Evolutionary conservation across 1,140 invertebrate species (phyloP).

Genomic region (Aphelenchoides besseyi): DNA sequence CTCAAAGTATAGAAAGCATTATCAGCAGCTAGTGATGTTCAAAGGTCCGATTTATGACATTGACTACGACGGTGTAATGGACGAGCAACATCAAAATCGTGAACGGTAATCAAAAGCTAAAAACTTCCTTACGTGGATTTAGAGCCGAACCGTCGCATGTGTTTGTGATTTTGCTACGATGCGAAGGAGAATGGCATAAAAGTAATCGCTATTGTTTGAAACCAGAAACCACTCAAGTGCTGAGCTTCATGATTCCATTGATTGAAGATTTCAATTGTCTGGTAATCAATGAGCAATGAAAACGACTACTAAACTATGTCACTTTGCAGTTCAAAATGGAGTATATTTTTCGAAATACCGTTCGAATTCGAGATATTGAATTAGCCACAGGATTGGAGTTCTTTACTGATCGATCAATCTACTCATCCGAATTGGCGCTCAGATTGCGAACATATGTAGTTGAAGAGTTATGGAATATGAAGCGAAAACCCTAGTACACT

Average conservation of each 20-base stretch:
- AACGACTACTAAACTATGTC: not conserved
- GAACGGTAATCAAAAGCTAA: not conserved
- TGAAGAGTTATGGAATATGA: constrained; percentile 46
- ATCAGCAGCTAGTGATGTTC: constrained; percentile 33
- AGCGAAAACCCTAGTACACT: constrained; percentile 19
- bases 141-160: constrained; percentile 28
- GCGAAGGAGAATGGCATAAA: constrained; percentile 24
- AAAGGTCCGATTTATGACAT: constrained; percentile 18
- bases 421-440: constrained; percentile 29
- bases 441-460: constrained; percentile 42
- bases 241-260: constrained; percentile 31
- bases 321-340: constrained; percentile 34
- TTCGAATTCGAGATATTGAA: constrained; percentile 37
- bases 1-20: constrained; percentile 23
- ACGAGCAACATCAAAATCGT: constrained; percentile 15
- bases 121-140: constrained; percentile 27
- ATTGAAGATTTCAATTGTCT: constrained; percentile 36
- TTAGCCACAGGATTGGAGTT: constrained; percentile 40
- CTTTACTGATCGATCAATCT: constrained; percentile 30
- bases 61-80: constrained; percentile 28
- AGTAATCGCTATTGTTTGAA: constrained; percentile 29
- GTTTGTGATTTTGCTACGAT: constrained; percentile 36
- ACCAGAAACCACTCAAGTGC: constrained; percentile 12
- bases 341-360: constrained; percentile 40
- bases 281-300: constrained; percentile 24